Base-by-base conservation (phyloP, 2,797 vertebrate genomes). In the Acropternis orthonyx region DNA sequence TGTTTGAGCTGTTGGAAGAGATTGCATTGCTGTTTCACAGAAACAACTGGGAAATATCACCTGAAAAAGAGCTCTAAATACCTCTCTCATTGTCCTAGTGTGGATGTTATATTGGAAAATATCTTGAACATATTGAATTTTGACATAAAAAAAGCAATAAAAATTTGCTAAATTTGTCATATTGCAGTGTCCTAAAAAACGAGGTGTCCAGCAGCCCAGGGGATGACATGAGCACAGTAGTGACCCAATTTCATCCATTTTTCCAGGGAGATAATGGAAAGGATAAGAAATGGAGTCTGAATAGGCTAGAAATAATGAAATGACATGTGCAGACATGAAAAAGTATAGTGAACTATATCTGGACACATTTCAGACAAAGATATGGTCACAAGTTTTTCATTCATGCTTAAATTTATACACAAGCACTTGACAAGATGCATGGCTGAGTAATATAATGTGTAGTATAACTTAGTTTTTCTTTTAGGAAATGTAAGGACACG, bases 161-260 rank as follows among this genome's bases (percentile, higher is more conserved):
- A 95, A 66, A 0, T 41, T 89, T 27, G 9, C 59, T 79, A 59
- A n/a, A 62, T 82, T 79, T 82, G 14, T 83, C 88, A 30, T 76
- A 36, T 87, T 73, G 48, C 30, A 51, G 41, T 92, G 84, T 59
- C 59, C 59, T 90, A 81, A 93, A 91, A 90, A 56, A 26, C 17
- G 15, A 82, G 52, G 34, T 91, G 78, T 89, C 84, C 84, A 85
- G 56, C 39, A 76, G 37, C 67, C 55, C 74, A 85, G 77, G 51
- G 48, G 49, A 86, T 85, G 79, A 75, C 19, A 32, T 32, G 28
- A 89, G n/a, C 52, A 71, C 52, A 71, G 52, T 22, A 79, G 56
- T 77, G 90, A 95, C 63, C 44, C 41, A 74, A 36, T 93, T 93
- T 74, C 5, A 82, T 71, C n/a, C 22, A 43, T 76, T 81, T 96